Evolutionary conservation across 2,113 vertebrate genomes (phyloP), one percentile per base, ranked within the genome.

Genomic region (Charadrius vociferus): DNA sequence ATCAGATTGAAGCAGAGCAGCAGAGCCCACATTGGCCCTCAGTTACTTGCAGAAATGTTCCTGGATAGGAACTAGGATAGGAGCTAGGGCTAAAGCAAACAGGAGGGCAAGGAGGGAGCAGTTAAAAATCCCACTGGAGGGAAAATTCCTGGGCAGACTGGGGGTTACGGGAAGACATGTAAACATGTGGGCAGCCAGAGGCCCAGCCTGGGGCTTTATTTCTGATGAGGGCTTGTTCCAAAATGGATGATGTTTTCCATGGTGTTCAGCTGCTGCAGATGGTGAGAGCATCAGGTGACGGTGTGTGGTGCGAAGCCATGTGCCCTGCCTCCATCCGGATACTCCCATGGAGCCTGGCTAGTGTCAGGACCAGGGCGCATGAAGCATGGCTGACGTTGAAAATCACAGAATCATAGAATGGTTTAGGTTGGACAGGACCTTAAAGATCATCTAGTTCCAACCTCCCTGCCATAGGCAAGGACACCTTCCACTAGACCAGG

Each of bases 281-380:
- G 7, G 49, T 0, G 1, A 82, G 23, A 82, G 37, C 23, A n/a
- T 3, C 3, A 2, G 1, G 1, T 1, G 5, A 20, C 68, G 53
- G 49, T 19, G 20, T 10, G 52, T 1, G 2, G 19, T 53, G 24
- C 62, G 80, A 62, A 91, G 37, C 43, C 39, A 34, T 19, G 30
- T 23, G 17, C 36, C 39, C 72, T 63, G 34, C 36, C 39, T 77
- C n/a, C n/a, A n/a, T 72, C 26, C 29, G 7, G 23, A 43, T 16
- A 34, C 21, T 21, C 17, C n/a, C 9, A 3, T 14, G 34, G 49
- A 82, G 22, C 55, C 70, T 56, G 70, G 22, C 6, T 62, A 36
- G 14, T 55, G 61, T 47, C 55, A 78, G 70, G 17, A 74, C 34
- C n/a, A 74, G 45, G 2, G 4, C 17, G 17, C 2, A 43, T 0